Evolutionary conservation across 2,113 vertebrate genomes (phyloP), one percentile per base, ranked within the genome.

Genomic region (Hiodon alosoides): DNA sequence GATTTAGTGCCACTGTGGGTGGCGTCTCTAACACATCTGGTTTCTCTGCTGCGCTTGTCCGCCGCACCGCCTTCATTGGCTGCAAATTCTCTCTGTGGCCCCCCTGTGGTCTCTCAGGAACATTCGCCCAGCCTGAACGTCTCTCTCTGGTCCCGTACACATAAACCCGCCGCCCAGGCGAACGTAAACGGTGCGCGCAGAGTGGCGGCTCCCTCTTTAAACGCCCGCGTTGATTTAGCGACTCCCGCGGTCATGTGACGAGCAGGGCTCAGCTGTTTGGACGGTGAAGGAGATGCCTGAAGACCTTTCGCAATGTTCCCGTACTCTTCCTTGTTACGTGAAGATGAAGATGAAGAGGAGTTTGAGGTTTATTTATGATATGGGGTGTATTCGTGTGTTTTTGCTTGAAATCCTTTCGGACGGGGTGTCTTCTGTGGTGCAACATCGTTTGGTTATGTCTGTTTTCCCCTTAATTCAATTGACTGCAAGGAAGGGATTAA

Each of bases 311-410:
- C 72, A 77, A 91, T 92, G 91, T 91, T 91, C 81, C 86, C 89
- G 75, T 92, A 92, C 83, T 87, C 87, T 83, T 84, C 88, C 74
- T 89, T 92, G 87, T 88, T 86, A 84, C 85, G 89, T 80, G 82
- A 86, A 83, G 89, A 90, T 84, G 91, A 91, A 78, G 90, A 90
- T 72, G 89, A 88, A 31, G 31, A 31, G 61, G 76, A 84, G 73
- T 9, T 78, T 78, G 81, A 91, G 90, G 90, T 91, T 90, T 60
- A n/a, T 52, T 60, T 67, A 5, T 67, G 31, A 31, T 0, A 31
- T 31, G 31, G 31, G 31, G 54, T 46, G 57, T 17, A n/a, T 71
- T 10, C 31, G 2, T 31, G 31, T 31, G 57, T 14, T 10, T 47
- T 69, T 31, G 31, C 31, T 2, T 31, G 31, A 31, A 31, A 31